Evolutionary conservation across 1,140 invertebrate genomes (phyloP).

Genomic region (Brachionus rubens): DNA sequence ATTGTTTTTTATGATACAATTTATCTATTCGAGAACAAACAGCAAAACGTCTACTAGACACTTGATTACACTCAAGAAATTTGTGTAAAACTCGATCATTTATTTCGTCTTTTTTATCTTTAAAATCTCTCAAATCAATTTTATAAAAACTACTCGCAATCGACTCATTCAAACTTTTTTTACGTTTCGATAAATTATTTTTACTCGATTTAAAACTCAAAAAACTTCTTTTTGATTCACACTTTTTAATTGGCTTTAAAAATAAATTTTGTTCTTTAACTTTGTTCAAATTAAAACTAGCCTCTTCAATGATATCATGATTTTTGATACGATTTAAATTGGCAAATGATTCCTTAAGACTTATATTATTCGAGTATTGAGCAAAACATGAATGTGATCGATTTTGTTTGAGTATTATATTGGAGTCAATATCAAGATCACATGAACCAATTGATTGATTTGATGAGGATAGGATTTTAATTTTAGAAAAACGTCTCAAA

Average conservation of each 20-base stretch:
- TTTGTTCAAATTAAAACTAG: background rate
- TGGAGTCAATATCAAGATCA: background rate
- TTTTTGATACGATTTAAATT: conserved; percentile 9
- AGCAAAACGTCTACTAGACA: background rate
- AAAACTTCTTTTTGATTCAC: conserved; percentile 5
- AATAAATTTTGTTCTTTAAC: background rate
- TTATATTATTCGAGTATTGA: background rate
- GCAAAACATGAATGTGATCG: conserved; percentile 7
- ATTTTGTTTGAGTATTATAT: background rate
- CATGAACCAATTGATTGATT: background rate
- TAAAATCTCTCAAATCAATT: conserved; percentile 33
- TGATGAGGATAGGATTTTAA: background rate
- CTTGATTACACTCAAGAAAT: conserved; percentile 1
- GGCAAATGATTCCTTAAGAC: conserved; percentile 7
- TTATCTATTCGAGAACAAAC: conserved; percentile 37
- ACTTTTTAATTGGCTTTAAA: background rate
- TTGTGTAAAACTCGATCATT: background rate
- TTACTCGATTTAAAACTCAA: background rate
- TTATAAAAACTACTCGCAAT: background rate
- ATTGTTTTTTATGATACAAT: background rate
- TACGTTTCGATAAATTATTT: background rate
- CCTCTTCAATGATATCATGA: conserved; percentile 7
- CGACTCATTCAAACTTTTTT: background rate
- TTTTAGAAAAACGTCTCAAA: too few relatives aligned
- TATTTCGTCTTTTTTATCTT: conserved; percentile 27